A percentile compares a stretch with the other conserved stretches of the same genome.
Evolutionary conservation across 2,888 invertebrate species (phyloP).

Genomic region (Suillia variegata): DNA sequence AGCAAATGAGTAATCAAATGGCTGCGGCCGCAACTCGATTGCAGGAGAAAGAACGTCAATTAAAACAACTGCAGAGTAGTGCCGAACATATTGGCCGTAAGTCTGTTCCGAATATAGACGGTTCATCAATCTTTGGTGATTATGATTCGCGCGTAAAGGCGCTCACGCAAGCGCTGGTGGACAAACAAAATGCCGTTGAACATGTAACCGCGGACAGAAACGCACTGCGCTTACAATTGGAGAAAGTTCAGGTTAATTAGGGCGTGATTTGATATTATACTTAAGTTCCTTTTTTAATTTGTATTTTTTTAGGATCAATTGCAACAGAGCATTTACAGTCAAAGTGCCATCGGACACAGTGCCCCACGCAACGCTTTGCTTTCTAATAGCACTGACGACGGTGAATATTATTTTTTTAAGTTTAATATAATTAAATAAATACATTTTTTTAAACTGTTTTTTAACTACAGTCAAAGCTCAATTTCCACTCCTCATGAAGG

Average conservation of each 20-base stretch:
- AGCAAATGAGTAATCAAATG: slow-evolving; percentile 57
- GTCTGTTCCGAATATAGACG: slow-evolving; percentile 48
- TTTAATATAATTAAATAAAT: slow-evolving; percentile 1
- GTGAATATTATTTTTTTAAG: slow-evolving; percentile 49
- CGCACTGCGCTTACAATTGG: slow-evolving; percentile 81
- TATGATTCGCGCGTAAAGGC: slow-evolving; percentile 62
- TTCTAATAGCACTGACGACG: slow-evolving; percentile 73
- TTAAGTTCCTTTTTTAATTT: slow-evolving; percentile 10
- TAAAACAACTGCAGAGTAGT: slow-evolving; percentile 63
- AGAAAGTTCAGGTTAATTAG: slow-evolving; percentile 77
- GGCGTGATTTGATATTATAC: slow-evolving; percentile 13
- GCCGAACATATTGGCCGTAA: neutral
- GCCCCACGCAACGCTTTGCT: slow-evolving; percentile 56
- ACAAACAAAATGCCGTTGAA: slow-evolving; percentile 86
- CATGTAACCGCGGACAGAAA: slow-evolving; percentile 82
- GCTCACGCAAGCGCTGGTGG: slow-evolving; percentile 82
- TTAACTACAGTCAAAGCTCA: slow-evolving; percentile 66
- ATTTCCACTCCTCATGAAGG: slow-evolving; percentile 73
- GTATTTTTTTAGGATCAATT: slow-evolving; percentile 63
- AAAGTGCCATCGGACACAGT: slow-evolving; percentile 34
- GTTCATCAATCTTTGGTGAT: slow-evolving; percentile 56
- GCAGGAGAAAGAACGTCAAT: slow-evolving; percentile 59
- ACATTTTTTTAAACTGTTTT: neutral
- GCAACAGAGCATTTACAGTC: slow-evolving; percentile 64
- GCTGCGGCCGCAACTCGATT: slow-evolving; percentile 43